Percentiles rank a stretch among this genome's conserved stretches.
Conservation (phyloP, 2,888 invertebrate genomes). For the Cryptophagus acutangulus region DNA sequence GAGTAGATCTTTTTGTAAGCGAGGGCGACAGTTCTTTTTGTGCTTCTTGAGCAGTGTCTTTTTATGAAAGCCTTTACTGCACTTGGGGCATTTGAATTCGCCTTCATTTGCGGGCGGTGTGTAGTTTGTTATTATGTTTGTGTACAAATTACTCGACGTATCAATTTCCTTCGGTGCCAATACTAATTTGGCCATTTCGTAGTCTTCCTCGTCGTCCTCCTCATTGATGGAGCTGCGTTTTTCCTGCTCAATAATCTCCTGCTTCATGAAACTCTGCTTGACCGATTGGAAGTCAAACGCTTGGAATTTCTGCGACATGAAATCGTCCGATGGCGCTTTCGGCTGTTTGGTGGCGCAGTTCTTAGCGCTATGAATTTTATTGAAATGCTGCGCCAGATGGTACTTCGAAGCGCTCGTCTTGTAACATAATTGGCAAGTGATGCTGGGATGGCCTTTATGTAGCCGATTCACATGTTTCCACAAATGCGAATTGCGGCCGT, state of each 20-base stretch:
- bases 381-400: constrained; percentile 54
- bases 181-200: neutral
- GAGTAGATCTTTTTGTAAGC: constrained; percentile 51
- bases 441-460: constrained; percentile 55
- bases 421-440: constrained; percentile 55
- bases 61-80: constrained; percentile 55
- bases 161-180: constrained; percentile 44
- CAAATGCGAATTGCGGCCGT: constrained; percentile 56
- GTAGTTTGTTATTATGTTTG: constrained; percentile 47
- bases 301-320: constrained; percentile 42
- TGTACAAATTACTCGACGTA: constrained; percentile 43
- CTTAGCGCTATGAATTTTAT: constrained; percentile 49
- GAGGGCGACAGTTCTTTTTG: constrained; percentile 53
- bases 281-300: constrained; percentile 41
- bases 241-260: constrained; percentile 36
- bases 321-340: constrained; percentile 21
- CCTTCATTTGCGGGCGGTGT: constrained; percentile 48
- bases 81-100: constrained; percentile 53
- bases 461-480: constrained; percentile 60
- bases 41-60: constrained; percentile 54
- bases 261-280: constrained; percentile 41
- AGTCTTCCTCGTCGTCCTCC: constrained; percentile 19
- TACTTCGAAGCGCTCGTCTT: constrained; percentile 57
- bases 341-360: constrained; percentile 8
- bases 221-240: constrained; percentile 23